phyloP scores from a whole-genome alignment of 1,140 invertebrate species.

The Oedothorax gibbosus region DNA sequence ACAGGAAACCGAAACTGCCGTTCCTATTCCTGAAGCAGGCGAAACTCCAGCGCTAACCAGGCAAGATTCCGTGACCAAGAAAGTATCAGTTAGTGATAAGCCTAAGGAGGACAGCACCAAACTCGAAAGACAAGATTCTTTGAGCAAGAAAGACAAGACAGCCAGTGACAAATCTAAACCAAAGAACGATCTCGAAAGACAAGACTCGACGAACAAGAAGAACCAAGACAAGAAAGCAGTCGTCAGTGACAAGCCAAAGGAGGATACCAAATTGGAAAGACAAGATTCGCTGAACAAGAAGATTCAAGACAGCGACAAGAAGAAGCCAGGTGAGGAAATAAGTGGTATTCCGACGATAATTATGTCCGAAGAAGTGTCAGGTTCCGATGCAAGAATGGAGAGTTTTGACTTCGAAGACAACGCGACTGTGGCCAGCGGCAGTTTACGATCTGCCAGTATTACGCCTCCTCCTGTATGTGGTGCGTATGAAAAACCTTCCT shows the following conservation, averaged over 20 bases:
- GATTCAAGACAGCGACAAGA: not conserved
- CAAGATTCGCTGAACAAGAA: constrained; percentile 16
- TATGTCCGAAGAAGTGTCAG: constrained; percentile 51
- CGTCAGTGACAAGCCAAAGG: not conserved
- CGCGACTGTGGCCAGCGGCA: constrained; percentile 43
- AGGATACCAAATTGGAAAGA: not conserved
- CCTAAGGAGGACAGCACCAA: constrained; percentile 12
- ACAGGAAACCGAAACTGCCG: not conserved
- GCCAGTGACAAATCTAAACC: not conserved
- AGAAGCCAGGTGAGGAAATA: constrained; percentile 49
- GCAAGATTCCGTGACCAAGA: constrained; percentile 36
- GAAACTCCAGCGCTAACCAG: not conserved
- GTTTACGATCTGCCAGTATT: constrained; percentile 21
- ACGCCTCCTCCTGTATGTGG: constrained; percentile 36
- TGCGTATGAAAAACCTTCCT: constrained; percentile 45
- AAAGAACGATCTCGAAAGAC: not conserved
- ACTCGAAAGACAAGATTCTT: constrained; percentile 27
- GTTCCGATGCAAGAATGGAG: constrained; percentile 38
- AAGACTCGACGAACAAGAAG: constrained; percentile 13
- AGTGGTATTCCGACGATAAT: constrained; percentile 21
- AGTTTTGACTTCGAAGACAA: constrained; percentile 49
- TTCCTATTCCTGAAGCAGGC: not conserved
- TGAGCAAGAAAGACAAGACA: constrained; percentile 23
- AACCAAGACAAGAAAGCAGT: not conserved
- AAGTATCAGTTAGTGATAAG: not conserved